phyloP scores from a whole-genome alignment of 2,888 invertebrate species.

The Hirtodrosophila cameraria region DNA sequence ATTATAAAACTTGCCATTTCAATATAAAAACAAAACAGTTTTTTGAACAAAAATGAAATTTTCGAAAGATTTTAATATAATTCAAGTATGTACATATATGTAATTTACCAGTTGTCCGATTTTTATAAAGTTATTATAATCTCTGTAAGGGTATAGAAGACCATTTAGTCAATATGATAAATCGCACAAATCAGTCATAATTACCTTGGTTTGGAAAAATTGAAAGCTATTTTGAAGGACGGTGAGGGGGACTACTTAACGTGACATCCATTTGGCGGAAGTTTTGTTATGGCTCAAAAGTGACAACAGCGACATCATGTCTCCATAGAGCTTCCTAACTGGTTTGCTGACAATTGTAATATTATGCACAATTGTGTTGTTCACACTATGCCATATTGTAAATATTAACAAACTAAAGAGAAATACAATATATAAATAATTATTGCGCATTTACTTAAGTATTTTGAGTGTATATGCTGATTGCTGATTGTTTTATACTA shows the following conservation, averaged over 20 bases:
- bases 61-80: no score
- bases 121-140: no score
- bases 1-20: no score
- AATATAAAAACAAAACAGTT: no score
- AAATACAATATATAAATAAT: constrained; percentile 43
- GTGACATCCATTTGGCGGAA: constrained; percentile 38
- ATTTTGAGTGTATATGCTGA: constrained; percentile 43
- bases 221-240: constrained; percentile 22
- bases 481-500: constrained; percentile 4
- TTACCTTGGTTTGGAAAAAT: constrained; percentile 49
- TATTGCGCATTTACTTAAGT: constrained; percentile 57
- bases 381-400: constrained; percentile 50
- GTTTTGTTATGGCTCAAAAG: constrained; percentile 6
- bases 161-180: constrained; percentile 50
- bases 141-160: background rate
- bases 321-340: constrained; percentile 7
- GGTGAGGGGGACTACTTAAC: constrained; percentile 32
- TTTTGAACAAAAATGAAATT: no score
- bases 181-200: constrained; percentile 62
- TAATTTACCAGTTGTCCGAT: no score
- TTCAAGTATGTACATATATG: no score
- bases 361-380: constrained; percentile 41
- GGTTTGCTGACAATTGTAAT: constrained; percentile 37
- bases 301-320: constrained; percentile 21
- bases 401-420: constrained; percentile 23